Evolutionary conservation across 2,888 invertebrate species (phyloP).

Genomic region (Pachydiplax longipennis): DNA sequence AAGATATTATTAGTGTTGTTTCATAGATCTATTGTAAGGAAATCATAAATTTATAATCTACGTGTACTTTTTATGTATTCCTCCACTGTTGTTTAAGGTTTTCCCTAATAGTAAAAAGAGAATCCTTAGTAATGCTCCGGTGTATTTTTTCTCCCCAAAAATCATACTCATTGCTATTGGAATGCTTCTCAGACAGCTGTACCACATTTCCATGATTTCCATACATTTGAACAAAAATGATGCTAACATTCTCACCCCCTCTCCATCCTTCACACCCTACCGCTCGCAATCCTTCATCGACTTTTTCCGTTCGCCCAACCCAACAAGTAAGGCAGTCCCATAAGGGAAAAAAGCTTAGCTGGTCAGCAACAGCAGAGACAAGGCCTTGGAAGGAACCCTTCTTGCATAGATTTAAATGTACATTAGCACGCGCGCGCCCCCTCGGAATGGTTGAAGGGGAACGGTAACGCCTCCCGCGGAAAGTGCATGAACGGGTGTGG

Average conservation of each 20-base stretch:
- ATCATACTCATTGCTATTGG: no score
- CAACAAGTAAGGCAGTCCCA: not conserved
- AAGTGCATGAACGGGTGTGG: not conserved
- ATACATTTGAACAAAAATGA: no score
- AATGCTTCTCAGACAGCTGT: no score
- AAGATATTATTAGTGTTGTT: no score
- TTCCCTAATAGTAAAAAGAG: no score
- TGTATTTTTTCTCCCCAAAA: no score
- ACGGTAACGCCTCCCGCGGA: not conserved
- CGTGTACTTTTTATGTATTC: no score
- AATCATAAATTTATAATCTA: no score
- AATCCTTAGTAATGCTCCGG: no score
- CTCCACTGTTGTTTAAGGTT: no score
- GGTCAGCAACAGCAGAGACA: not conserved
- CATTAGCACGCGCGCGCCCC: constrained; percentile 4
- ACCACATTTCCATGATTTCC: no score
- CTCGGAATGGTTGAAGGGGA: not conserved
- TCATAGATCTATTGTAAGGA: no score
- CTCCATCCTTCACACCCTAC: not conserved
- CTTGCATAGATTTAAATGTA: constrained; percentile 32
- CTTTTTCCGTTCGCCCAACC: not conserved
- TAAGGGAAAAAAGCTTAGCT: not conserved
- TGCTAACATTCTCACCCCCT: not conserved
- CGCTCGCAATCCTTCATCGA: not conserved
- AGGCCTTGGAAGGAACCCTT: constrained; percentile 25